These are phyloP conservation scores for Hyperoodon ampullatus DNA, from an alignment of 2,113 vertebrate species.

Conservation along the genomic window DNA sequence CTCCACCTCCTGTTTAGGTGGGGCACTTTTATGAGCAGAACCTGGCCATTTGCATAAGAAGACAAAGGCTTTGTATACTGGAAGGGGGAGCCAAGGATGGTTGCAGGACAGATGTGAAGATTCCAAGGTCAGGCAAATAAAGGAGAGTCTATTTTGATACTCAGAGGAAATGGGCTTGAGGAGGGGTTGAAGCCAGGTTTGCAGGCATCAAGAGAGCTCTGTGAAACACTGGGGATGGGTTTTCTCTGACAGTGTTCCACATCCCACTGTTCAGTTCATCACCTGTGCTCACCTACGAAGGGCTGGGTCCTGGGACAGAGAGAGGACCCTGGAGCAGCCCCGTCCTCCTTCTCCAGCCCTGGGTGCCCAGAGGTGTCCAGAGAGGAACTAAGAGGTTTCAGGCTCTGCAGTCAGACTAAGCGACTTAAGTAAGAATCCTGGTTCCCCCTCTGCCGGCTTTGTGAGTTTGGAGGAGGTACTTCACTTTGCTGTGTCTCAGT, in stretches of 20 bases:
- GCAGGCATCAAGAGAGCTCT: not conserved
- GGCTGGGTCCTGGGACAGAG: not conserved
- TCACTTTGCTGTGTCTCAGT: not conserved
- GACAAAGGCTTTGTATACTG: conserved; percentile 58
- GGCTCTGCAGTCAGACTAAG: not conserved
- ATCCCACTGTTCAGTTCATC: not conserved
- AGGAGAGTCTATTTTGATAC: not conserved
- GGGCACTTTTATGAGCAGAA: not conserved
- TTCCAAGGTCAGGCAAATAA: conserved; percentile 40
- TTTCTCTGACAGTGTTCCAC: not conserved
- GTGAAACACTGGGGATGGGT: not conserved
- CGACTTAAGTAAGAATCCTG: not conserved
- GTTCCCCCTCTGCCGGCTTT: not conserved
- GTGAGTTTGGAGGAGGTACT: not conserved
- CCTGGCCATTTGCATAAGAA: conserved; percentile 66
- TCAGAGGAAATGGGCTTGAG: not conserved
- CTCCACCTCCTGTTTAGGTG: not conserved
- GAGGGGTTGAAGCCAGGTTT: not conserved
- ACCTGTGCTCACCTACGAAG: not conserved
- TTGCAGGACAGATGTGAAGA: not conserved
- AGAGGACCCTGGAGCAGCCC: not conserved
- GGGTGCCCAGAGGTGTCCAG: not conserved
- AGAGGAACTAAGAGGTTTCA: not conserved
- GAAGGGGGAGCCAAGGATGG: not conserved
- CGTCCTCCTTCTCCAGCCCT: not conserved